Conservation (phyloP, 2,888 invertebrate species). For the Dynastes tityus region DNA sequence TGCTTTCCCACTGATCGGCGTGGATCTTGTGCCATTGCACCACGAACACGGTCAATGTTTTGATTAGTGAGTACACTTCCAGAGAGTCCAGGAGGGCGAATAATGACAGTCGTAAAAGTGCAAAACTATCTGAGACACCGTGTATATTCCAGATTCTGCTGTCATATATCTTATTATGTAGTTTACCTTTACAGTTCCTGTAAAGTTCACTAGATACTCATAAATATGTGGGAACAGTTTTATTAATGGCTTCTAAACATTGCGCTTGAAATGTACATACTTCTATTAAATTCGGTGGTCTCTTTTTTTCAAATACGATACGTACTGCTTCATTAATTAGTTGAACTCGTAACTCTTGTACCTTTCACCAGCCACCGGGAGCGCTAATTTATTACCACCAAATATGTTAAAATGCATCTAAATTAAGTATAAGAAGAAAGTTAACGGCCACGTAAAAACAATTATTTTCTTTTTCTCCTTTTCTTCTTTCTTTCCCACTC, state of each 20-base stretch:
- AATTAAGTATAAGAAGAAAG: conserved; percentile 52
- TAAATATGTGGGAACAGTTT: conserved; percentile 14
- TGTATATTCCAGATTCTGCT: too few relatives aligned
- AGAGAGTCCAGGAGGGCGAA: too few relatives aligned
- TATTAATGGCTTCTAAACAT: conserved; percentile 22
- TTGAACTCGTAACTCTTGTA: conserved; percentile 50
- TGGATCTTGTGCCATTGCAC: too few relatives aligned
- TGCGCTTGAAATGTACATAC: background rate
- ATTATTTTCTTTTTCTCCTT: conserved; percentile 32
- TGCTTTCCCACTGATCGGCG: too few relatives aligned
- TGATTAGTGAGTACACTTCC: too few relatives aligned
- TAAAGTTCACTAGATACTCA: too few relatives aligned
- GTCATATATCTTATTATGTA: too few relatives aligned
- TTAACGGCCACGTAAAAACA: conserved; percentile 47
- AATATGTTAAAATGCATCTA: conserved; percentile 54
- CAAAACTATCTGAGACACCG: too few relatives aligned
- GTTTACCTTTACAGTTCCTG: too few relatives aligned
- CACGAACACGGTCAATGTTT: too few relatives aligned
- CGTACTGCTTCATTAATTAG: conserved; percentile 55
- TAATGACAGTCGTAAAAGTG: too few relatives aligned
- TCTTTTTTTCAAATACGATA: conserved; percentile 5
- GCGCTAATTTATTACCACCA: conserved; percentile 54
- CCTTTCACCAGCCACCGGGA: conserved; percentile 52
- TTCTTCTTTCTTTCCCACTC: conserved; percentile 1
- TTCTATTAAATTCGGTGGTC: background rate